Percentiles rank a stretch among this genome's conserved stretches.
Conservation (phyloP, 2,797 vertebrate species). For the Geotria australis region DNA sequence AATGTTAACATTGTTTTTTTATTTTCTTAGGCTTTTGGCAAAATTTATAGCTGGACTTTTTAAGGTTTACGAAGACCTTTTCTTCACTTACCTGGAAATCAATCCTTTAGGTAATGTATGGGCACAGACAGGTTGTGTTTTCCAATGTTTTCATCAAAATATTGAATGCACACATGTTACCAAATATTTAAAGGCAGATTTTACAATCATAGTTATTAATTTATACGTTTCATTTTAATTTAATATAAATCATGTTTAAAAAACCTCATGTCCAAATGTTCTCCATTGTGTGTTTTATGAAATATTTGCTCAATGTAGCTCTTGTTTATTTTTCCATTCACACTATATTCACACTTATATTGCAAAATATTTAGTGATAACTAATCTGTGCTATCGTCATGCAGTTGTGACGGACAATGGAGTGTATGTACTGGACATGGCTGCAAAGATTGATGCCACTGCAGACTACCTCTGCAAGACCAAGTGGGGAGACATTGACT, state of each 20-base stretch:
- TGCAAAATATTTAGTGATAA: neutral
- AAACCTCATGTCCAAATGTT: too few relatives aligned
- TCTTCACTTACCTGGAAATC: slow-evolving; percentile 92
- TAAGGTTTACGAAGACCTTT: slow-evolving; percentile 66
- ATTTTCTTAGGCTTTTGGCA: slow-evolving; percentile 27
- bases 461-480: slow-evolving; percentile 89
- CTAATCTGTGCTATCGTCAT: neutral
- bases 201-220: too few relatives aligned
- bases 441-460: slow-evolving; percentile 71
- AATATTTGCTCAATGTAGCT: too few relatives aligned
- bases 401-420: slow-evolving; percentile 39
- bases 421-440: slow-evolving; percentile 62
- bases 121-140: neutral
- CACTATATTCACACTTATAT: too few relatives aligned
- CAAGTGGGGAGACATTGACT: slow-evolving; percentile 80
- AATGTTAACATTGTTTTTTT: neutral
- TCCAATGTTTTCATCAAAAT: neutral
- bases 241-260: too few relatives aligned
- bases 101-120: slow-evolving; percentile 65
- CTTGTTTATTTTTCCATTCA: too few relatives aligned
- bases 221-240: too few relatives aligned
- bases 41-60: slow-evolving; percentile 69
- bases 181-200: too few relatives aligned
- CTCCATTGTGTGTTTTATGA: too few relatives aligned
- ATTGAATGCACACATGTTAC: too few relatives aligned